A percentile compares a stretch with the other conserved stretches of the same genome.
These are phyloP conservation scores for Chunga burmeisteri DNA, from an alignment of 2,113 vertebrate genomes.

Conservation along the genomic window DNA sequence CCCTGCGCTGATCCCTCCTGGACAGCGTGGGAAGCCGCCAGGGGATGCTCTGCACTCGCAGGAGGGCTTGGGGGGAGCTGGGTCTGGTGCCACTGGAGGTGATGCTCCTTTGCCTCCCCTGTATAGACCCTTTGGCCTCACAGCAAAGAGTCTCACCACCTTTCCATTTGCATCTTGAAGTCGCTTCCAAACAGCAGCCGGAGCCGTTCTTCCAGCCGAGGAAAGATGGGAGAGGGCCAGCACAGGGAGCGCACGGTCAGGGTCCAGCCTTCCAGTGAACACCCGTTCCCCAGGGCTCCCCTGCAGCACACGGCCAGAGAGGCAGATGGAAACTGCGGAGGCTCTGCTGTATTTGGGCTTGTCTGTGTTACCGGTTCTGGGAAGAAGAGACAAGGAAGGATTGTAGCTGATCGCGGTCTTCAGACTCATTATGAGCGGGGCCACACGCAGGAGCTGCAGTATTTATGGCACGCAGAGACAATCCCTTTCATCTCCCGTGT, in stretches of 20 bases:
- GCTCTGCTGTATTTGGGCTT: neutral
- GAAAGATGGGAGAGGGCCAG: neutral
- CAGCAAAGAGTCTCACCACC: neutral
- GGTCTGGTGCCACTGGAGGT: neutral
- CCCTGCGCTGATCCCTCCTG: neutral
- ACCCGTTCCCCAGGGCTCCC: neutral
- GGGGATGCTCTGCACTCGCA: neutral
- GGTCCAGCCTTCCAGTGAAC: neutral
- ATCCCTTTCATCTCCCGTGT: neutral
- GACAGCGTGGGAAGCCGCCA: fast-evolving
- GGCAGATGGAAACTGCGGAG: neutral
- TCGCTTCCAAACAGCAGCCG: neutral
- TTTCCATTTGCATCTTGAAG: neutral
- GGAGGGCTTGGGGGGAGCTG: neutral
- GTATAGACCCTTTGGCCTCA: neutral
- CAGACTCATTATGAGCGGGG: neutral
- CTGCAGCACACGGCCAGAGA: neutral
- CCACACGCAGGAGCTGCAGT: neutral
- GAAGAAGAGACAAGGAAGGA: neutral
- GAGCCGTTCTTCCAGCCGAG: neutral
- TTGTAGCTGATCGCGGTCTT: neutral
- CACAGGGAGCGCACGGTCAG: neutral
- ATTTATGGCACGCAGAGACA: neutral
- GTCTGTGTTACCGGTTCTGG: neutral
- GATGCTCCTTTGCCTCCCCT: neutral